These are phyloP conservation scores for Marmota monax DNA, from an alignment of 2,113 vertebrate genomes.

Conservation along the genomic window DNA sequence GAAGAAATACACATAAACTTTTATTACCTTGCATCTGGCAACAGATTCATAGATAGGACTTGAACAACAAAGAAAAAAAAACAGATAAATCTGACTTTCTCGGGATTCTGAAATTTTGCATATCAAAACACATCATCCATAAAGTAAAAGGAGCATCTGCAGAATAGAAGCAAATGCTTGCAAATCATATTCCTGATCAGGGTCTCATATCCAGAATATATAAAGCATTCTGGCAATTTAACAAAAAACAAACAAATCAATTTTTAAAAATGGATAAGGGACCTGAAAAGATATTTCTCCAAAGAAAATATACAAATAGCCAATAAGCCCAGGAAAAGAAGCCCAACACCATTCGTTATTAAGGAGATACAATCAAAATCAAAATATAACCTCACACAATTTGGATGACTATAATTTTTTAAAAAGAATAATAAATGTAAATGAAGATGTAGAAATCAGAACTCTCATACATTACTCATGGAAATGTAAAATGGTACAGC, in stretches of 20 bases:
- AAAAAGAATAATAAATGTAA: background rate
- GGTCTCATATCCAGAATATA: background rate
- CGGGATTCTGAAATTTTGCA: background rate
- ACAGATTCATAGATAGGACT: background rate
- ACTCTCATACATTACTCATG: background rate
- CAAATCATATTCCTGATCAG: background rate
- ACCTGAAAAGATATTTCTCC: background rate
- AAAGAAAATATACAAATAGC: background rate
- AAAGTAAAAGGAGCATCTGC: background rate
- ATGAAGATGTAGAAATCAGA: background rate
- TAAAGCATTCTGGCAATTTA: background rate
- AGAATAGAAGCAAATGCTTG: background rate
- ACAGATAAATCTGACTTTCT: too few species aligned
- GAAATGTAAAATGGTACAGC: background rate
- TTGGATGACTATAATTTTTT: background rate
- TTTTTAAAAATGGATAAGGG: background rate
- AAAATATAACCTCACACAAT: background rate
- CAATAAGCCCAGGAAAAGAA: background rate
- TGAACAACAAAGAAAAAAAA: constrained; percentile 21
- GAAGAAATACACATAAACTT: background rate
- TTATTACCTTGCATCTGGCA: background rate
- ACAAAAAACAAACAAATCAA: background rate
- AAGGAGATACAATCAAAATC: background rate
- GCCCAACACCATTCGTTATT: background rate
- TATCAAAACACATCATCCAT: background rate